A percentile compares a stretch with the other conserved stretches of the same genome.
phyloP scores from a whole-genome alignment of 1,140 invertebrate species.

The Battus philenor region DNA sequence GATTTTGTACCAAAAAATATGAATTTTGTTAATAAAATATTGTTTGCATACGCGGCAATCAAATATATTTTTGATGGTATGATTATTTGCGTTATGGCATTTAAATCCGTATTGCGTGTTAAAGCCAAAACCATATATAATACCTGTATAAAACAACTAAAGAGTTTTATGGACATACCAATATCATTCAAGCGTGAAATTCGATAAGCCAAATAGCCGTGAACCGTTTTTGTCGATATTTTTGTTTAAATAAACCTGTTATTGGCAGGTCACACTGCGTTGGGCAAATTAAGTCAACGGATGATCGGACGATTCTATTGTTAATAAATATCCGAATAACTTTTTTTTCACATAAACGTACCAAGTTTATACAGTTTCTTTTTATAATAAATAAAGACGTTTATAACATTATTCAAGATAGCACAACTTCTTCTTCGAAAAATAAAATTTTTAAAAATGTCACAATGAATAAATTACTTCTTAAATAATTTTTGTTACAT shows the following conservation, averaged over 20 bases:
- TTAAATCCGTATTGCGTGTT: not conserved
- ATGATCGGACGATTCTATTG: not conserved
- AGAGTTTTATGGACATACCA: not conserved
- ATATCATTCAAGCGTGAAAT: not conserved
- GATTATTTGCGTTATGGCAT: not conserved
- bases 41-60: too few species aligned
- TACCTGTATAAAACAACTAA: not conserved
- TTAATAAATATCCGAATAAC: not conserved
- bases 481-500: too few species aligned
- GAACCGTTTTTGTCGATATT: not conserved
- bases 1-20: too few species aligned
- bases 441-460: too few species aligned
- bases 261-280: not conserved
- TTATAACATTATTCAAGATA: too few species aligned
- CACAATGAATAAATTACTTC: too few species aligned
- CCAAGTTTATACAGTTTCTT: not conserved
- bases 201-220: not conserved
- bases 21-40: too few species aligned
- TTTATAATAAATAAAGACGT: too few species aligned
- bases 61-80: not conserved
- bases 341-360: not conserved
- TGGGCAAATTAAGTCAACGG: not conserved
- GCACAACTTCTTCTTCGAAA: too few species aligned
- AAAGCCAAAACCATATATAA: not conserved
- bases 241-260: not conserved